phyloP scores from a whole-genome alignment of 2,888 invertebrate genomes.

The Emesis furor region DNA sequence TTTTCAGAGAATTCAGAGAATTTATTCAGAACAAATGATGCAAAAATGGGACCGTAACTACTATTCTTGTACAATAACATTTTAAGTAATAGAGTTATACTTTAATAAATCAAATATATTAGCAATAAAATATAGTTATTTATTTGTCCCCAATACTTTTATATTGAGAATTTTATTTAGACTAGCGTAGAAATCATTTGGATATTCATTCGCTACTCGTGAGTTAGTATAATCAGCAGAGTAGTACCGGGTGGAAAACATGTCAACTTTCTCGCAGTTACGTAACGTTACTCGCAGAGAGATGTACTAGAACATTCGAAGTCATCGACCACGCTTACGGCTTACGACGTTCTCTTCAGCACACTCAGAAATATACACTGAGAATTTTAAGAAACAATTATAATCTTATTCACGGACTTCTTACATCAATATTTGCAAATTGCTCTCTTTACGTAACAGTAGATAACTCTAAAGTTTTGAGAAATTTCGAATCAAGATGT shows the following conservation, averaged over 20 bases:
- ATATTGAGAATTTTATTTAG: neutral
- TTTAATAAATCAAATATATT: too few relatives aligned
- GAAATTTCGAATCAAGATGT: conserved; percentile 4
- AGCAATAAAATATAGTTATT: too few relatives aligned
- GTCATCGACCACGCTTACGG: conserved; percentile 92
- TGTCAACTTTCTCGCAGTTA: conserved; percentile 91
- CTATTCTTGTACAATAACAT: too few relatives aligned
- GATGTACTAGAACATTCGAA: conserved; percentile 91
- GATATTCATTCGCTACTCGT: conserved; percentile 41
- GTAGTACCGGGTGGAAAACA: conserved; percentile 75
- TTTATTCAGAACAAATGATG: too few relatives aligned
- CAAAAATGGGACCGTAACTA: too few relatives aligned
- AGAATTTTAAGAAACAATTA: conserved; percentile 25
- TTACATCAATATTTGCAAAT: conserved; percentile 27
- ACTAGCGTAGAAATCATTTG: neutral
- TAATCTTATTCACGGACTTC: conserved; percentile 16
- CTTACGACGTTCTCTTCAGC: conserved; percentile 80
- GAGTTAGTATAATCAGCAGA: conserved; percentile 35
- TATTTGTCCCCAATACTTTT: too few relatives aligned
- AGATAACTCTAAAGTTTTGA: neutral
- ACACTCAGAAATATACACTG: conserved; percentile 40
- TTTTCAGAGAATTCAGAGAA: too few relatives aligned
- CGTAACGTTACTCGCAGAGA: conserved; percentile 84
- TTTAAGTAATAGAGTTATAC: too few relatives aligned
- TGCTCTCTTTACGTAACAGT: conserved; percentile 11